A percentile compares a stretch with the other conserved stretches of the same genome.
phyloP scores from a whole-genome alignment of 2,113 vertebrate genomes.

The Gymnobelideus leadbeateri region DNA sequence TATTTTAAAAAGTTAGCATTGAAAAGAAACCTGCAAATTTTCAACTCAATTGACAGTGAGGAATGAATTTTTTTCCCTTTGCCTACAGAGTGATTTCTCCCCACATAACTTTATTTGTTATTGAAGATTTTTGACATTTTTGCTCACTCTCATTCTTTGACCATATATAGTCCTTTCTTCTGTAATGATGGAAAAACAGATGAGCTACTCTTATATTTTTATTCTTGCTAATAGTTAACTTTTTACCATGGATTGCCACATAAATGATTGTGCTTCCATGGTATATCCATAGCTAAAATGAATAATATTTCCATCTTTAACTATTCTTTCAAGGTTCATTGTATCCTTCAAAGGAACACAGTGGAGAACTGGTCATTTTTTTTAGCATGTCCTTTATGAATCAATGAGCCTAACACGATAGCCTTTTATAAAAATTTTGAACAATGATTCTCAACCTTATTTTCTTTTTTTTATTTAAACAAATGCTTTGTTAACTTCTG shows the following conservation, averaged over 20 bases:
- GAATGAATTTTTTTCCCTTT: background rate
- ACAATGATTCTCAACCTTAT: background rate
- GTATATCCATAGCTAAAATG: background rate
- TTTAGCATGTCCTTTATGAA: slow-evolving; percentile 23
- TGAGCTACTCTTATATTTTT: background rate
- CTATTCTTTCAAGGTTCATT: background rate
- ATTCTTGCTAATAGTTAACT: background rate
- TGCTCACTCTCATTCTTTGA: background rate
- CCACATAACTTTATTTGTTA: background rate
- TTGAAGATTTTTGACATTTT: slow-evolving; percentile 12
- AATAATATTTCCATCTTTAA: slow-evolving; percentile 28
- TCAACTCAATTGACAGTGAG: background rate
- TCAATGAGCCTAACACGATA: background rate
- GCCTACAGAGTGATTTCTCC: background rate
- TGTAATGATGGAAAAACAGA: slow-evolving; percentile 3
- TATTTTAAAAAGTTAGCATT: background rate
- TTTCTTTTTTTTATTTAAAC: too few relatives aligned
- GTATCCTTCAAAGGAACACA: background rate
- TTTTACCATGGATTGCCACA: background rate
- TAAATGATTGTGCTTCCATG: background rate
- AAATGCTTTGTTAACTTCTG: too few relatives aligned
- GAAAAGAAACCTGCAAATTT: background rate
- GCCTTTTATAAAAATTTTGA: slow-evolving; percentile 1
- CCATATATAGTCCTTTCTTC: background rate
- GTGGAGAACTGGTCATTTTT: slow-evolving; percentile 16